A percentile compares a stretch with the other conserved stretches of the same genome.
phyloP scores from a whole-genome alignment of 2,888 invertebrate genomes.

The Copidosoma aretas region DNA sequence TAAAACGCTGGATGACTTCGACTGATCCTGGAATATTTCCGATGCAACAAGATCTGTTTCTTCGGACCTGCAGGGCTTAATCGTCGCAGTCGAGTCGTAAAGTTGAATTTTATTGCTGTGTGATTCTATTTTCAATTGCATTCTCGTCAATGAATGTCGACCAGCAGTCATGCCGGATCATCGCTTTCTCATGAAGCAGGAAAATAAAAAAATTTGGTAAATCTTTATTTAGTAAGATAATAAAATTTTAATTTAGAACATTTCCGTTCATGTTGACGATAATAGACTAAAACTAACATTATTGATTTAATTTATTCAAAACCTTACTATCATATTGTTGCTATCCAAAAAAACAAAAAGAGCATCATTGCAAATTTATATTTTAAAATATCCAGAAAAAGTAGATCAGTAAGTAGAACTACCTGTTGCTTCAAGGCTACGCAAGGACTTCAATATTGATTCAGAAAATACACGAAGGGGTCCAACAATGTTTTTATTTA shows the following conservation, averaged over 20 bases:
- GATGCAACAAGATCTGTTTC: too few relatives aligned
- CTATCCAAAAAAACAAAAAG: too few relatives aligned
- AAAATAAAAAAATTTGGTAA: background rate
- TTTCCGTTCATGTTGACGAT: too few relatives aligned
- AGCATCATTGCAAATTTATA: too few relatives aligned
- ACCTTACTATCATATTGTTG: too few relatives aligned
- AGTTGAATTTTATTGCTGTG: slow-evolving; percentile 19
- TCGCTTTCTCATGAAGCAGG: background rate
- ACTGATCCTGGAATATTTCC: too few relatives aligned
- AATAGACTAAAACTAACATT: too few relatives aligned
- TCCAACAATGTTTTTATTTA: slow-evolving; percentile 58
- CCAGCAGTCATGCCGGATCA: too few relatives aligned
- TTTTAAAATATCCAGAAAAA: slow-evolving; percentile 26
- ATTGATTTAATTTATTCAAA: too few relatives aligned
- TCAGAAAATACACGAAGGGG: slow-evolving; percentile 59
- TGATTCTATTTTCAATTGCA: slow-evolving; percentile 14
- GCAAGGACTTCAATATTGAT: slow-evolving; percentile 56
- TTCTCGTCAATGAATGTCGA: background rate
- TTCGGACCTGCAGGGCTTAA: background rate
- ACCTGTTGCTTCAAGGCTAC: slow-evolving; percentile 53
- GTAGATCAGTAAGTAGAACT: slow-evolving; percentile 42
- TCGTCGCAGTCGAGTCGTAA: slow-evolving; percentile 6
- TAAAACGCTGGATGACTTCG: too few relatives aligned
- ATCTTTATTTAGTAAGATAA: background rate
- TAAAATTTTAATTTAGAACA: too few relatives aligned